Evolutionary conservation across 2,797 vertebrate species (phyloP), one percentile per base, ranked within the genome.

Genomic region (Bovichtus diacanthus): DNA sequence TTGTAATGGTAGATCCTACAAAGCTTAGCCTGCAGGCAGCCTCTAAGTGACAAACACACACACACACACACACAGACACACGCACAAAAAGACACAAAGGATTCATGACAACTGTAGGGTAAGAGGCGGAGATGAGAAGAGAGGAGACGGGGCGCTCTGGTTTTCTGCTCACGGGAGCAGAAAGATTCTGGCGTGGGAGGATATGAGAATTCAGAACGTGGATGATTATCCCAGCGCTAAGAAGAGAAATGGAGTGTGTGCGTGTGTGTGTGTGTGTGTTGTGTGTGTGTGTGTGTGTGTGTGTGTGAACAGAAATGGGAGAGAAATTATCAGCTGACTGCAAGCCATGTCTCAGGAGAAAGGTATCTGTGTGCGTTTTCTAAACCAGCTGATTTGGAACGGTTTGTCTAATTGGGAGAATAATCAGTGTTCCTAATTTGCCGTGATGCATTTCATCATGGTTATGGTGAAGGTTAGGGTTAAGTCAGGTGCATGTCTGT

Each of bases 111-210:
- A 85, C 80, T 82, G 77, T 81, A 86, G 78, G 73, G 82, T 83
- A 76, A 87, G 84, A 92, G 82, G 77, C 36, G 29, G 49, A 84
- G 88, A 91, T 77, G 88, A 89, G 89, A 91, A 44, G 80, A 85
- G 82, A 86, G 82, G 85, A 91, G 87, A 89, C 38, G 75, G 80
- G 86, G 70, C 70, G 89, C 84, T 88, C 84, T 88, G 85, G 83
- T 87, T 93, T 91, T 90, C 88, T 80, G 88, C 92, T 91, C 86
- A 89, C 67, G 80, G 83, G 86, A 89, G 92, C 93, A 92, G 91
- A 92, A 92, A 83, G 83, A 94, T 87, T 90, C 81, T 78, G 81
- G 80, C 80, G 87, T 93, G 83, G 90, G 90, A 91, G 90, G 90
- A 92, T 91, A 89, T 90, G 89, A 91, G 88, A 89, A 91, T 90